Conservation (phyloP, 2,797 vertebrate genomes). For the Onychomys leucogaster region DNA sequence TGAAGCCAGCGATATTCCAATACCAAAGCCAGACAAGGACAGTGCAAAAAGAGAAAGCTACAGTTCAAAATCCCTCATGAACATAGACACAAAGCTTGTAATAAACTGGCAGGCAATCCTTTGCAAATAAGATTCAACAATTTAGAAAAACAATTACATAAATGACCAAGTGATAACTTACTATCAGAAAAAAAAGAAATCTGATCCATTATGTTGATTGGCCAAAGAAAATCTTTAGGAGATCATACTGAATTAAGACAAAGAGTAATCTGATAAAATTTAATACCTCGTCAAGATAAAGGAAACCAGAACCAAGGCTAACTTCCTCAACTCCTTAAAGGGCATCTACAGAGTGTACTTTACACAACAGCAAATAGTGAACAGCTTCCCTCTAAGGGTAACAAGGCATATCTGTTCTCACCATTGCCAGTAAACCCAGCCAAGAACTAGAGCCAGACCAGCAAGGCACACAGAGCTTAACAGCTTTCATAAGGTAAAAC, state of each 20-base stretch:
- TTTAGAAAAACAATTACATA: background rate
- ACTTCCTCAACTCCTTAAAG: background rate
- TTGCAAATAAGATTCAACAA: background rate
- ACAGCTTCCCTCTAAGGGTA: background rate
- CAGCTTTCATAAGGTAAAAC: background rate
- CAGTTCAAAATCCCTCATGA: background rate
- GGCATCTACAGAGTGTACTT: background rate
- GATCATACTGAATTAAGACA: background rate
- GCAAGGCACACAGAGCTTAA: background rate
- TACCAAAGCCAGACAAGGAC: background rate
- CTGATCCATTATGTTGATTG: background rate
- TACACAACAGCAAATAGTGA: background rate
- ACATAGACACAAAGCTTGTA: background rate
- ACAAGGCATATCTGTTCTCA: background rate
- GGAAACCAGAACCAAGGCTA: background rate
- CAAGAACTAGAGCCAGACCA: background rate
- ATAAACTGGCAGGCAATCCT: background rate
- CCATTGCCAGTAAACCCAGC: background rate
- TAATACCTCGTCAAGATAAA: background rate
- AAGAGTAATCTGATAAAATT: background rate
- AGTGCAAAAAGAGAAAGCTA: background rate
- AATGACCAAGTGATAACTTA: background rate
- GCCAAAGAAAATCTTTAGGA: background rate
- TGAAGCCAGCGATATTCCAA: background rate
- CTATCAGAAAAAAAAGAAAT: background rate